Conservation (phyloP, 2,888 invertebrate genomes). For the Apodemia mormo region DNA sequence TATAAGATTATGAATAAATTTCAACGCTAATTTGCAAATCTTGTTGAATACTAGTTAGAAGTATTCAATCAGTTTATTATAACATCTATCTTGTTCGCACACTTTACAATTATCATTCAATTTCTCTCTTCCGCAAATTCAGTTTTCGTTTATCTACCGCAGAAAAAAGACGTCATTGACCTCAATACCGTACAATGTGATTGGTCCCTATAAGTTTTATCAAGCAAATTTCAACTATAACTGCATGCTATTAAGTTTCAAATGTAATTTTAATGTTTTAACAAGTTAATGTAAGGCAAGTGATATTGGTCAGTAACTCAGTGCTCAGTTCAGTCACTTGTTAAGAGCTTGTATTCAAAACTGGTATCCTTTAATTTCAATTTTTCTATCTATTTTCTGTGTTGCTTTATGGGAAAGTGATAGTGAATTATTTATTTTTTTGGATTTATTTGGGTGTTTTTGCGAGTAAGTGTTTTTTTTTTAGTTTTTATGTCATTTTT, state of each 20-base stretch:
- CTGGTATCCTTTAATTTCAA: not conserved
- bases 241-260: slow-evolving; percentile 17
- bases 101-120: slow-evolving; percentile 37
- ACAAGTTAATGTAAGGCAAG: slow-evolving; percentile 37
- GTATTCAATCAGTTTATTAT: not conserved
- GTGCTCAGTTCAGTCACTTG: slow-evolving; percentile 20
- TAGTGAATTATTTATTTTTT: slow-evolving; percentile 1
- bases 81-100: slow-evolving; percentile 44
- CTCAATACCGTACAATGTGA: slow-evolving; percentile 58
- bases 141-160: slow-evolving; percentile 50
- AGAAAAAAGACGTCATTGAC: slow-evolving; percentile 78
- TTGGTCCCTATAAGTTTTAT: slow-evolving; percentile 39
- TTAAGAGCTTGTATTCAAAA: slow-evolving; percentile 8
- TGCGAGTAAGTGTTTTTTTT: not conserved
- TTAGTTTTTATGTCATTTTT: not conserved
- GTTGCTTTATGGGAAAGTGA: slow-evolving; percentile 3
- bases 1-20: no score
- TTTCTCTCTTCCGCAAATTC: slow-evolving; percentile 60
- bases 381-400: not conserved
- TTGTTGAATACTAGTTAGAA: no score
- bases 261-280: slow-evolving; percentile 37
- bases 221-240: slow-evolving; percentile 36
- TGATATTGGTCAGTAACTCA: slow-evolving; percentile 14
- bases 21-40: no score
- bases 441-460: slow-evolving; percentile 5